Base-by-base conservation (phyloP, 2,888 invertebrate genomes). In the Tetrapedia diversipes region DNA sequence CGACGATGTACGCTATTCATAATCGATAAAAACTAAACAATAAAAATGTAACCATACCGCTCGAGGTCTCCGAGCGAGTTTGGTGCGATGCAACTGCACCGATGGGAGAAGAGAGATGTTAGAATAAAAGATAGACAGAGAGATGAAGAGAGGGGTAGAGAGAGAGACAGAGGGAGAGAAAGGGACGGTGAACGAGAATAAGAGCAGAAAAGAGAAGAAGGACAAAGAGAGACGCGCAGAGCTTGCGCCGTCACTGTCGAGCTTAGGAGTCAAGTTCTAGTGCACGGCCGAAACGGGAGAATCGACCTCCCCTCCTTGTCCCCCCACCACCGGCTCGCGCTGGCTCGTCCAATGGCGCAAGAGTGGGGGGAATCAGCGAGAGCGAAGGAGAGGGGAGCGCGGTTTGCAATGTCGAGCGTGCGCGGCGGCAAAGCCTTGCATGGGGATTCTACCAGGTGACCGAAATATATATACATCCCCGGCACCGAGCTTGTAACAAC, bases 231-330 rank as follows among this genome's bases (percentile, higher is more conserved):
- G 37, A 47, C 47, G 39, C 45, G 27, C 70, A 66, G 81, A 79
- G 76, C 77, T 85, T 83, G 83, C 79, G 71, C 77, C 75, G 71
- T 67, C 75, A 80, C 80, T 76, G 79, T 69, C 73, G 81, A 83
- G 84, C 79, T 85, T 81, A 85, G 80, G 81, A 85, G 86, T 87
- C 87, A 88, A 88, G 86, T 88, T 88, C 87, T 87, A 87, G 88
- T 86, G 85, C 87, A 87, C 76, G 82, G 85, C 78, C 84, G 80
- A 86, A 86, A 86, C 76, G 79, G 82, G 82, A 82, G 85, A 81
- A 77, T 80, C 78, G 78, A 75, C 79, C 74, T 77, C 80, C 68
- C 77, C 73, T 66, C 78, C 56, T 59, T 57, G 37, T 14, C 10
- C 56, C 53, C 60, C 51, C n/a, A 11, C 57, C 34, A 32, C 16